Evolutionary conservation across 2,888 invertebrate species (phyloP), one percentile per base, ranked within the genome.

Genomic region (Bhutanitis thaidina): DNA sequence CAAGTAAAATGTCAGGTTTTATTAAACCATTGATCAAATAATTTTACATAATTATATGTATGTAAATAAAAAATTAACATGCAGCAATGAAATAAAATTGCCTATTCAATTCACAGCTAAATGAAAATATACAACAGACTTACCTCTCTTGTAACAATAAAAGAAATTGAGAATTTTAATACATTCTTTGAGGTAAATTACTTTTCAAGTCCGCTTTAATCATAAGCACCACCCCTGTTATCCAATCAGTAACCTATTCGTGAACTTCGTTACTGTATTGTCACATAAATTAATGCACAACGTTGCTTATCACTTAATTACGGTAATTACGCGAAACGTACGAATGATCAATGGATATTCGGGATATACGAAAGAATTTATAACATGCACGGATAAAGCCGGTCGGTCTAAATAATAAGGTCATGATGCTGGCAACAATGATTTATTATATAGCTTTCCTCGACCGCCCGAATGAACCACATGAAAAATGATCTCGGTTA

Each of bases 401-500:
- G 71, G 75, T 77, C 68, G 80, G 81, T 81, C 81, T 85, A 83
- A 88, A 86, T 86, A 86, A 86, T 86, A 83, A 79, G 77, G 74
- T 77, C 72, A 79, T 84, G 85, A 87, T 82, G 81, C 77, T 81
- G 85, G 84, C 78, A 82, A 85, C 81, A 74, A 84, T 88, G 88
- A 89, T 89, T 89, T 88, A 89, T 88, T 84, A 84, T 81, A 84
- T 83, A 80, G 85, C 79, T 84, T 80, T 84, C 77, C 83, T 82
- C 84, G 83, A 74, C 84, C 82, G 83, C 80, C 78, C 77, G 84
- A 87, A 88, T 86, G 84, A 87, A 83, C 86, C 87, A 74, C 79
- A 85, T 89, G 88, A 89, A 89, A 89, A 89, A 89, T 87, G 87
- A 85, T 87, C 80, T 70, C 72, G 74, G 83, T 84, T 88, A 88